Evolutionary conservation across 2,113 vertebrate species (phyloP).

Genomic region (Sebastes schlegelii): DNA sequence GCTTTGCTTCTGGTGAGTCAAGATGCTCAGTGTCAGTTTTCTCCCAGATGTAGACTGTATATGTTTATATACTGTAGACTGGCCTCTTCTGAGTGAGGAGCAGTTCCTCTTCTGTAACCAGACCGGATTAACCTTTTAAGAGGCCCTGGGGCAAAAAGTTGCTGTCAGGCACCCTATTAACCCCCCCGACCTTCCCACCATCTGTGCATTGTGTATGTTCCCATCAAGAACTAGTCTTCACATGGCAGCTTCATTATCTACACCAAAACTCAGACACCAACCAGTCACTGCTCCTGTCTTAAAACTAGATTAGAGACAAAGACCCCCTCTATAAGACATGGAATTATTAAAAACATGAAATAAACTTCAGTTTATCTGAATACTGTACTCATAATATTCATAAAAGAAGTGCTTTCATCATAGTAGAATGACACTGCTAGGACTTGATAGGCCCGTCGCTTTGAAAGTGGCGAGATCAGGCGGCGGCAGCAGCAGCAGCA

Average conservation of each 20-base stretch:
- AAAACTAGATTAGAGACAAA: too few relatives aligned
- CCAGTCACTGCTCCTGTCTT: too few relatives aligned
- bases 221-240: not conserved
- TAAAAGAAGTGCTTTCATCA: too few relatives aligned
- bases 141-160: slow-evolving; percentile 19
- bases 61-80: not conserved
- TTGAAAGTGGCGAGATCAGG: too few relatives aligned
- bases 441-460: too few relatives aligned
- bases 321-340: too few relatives aligned
- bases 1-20: slow-evolving; percentile 89
- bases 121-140: slow-evolving; percentile 27
- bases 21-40: not conserved
- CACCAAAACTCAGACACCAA: not conserved
- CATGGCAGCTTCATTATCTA: not conserved
- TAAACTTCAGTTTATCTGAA: not conserved
- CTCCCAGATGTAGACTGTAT: not conserved
- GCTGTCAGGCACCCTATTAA: slow-evolving; percentile 11
- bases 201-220: slow-evolving; percentile 45
- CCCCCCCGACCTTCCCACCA: slow-evolving; percentile 12
- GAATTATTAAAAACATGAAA: not conserved
- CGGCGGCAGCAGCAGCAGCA: too few relatives aligned
- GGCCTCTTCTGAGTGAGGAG: not conserved
- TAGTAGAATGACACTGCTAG: too few relatives aligned
- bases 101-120: not conserved
- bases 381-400: not conserved